phyloP scores from a whole-genome alignment of 30 jellyfish, hydroid and myxozoan species.

The Aurelia aurita region DNA sequence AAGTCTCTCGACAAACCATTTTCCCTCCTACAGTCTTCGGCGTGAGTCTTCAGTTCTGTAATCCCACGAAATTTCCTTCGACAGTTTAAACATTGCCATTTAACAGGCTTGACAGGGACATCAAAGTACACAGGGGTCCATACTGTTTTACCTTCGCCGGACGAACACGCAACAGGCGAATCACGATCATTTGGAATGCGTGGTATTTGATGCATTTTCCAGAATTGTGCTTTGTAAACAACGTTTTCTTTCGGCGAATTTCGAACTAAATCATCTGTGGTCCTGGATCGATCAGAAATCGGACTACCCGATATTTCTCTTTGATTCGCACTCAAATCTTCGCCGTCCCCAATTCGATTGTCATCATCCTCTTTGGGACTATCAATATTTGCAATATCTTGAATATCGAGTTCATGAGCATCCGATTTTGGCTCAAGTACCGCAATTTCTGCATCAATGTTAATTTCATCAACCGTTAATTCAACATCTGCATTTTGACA shows the following conservation, averaged over 20 bases:
- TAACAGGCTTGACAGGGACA: slow-evolving; percentile 40
- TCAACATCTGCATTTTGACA: too few relatives aligned
- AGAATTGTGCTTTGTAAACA: slow-evolving; percentile 31
- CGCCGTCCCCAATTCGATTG: too few relatives aligned
- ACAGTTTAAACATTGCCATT: slow-evolving; percentile 43
- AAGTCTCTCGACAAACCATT: background rate
- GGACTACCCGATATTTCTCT: background rate
- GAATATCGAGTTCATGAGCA: too few relatives aligned
- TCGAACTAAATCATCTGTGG: background rate
- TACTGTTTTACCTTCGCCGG: slow-evolving; percentile 3
- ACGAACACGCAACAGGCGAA: background rate
- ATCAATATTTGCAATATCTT: too few relatives aligned
- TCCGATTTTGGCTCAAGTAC: too few relatives aligned
- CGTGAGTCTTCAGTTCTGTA: slow-evolving; percentile 25
- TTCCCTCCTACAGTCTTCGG: slow-evolving; percentile 2
- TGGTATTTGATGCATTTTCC: slow-evolving; percentile 33
- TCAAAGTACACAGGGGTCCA: slow-evolving; percentile 52
- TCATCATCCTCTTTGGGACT: too few relatives aligned
- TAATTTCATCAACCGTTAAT: too few relatives aligned
- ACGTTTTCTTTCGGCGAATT: background rate
- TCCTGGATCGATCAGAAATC: background rate
- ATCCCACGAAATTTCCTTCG: slow-evolving; percentile 13
- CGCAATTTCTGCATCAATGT: too few relatives aligned
- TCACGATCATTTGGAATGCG: background rate
- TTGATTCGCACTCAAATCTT: background rate